Base-by-base conservation (phyloP, 2,113 vertebrate genomes). In the Oncorhynchus gorbuscha region DNA sequence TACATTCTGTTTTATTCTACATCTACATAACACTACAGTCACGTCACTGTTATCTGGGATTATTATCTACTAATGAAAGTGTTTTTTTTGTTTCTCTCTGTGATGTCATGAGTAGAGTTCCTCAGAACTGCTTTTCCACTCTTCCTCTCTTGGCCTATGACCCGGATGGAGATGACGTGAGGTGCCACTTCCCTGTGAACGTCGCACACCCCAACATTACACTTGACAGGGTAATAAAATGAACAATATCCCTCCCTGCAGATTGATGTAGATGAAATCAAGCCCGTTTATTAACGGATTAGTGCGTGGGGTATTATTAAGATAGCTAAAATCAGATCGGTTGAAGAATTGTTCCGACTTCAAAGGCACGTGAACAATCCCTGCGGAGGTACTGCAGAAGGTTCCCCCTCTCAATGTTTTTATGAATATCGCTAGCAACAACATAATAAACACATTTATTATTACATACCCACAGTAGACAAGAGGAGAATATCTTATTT, bases 81-180 rank as follows among this genome's bases (percentile, higher is more conserved):
- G 14, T 69, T 51, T 69, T 66, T 51, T 69, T 66, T 3, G 74
- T 49, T 30, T 64, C 39, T 28, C 8, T 68, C 22, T 69, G 16
- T 35, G 18, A 64, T 74, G 32, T 45, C 28, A 11, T 39, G 39
- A 16, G 55, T 75, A 94, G 93, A 69, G 74, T 91, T 14, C 89
- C 89, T 75, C 91, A 92, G 85, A 93, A 94, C 84, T 94, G 93
- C 72, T 89, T 89, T 9, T 71, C 81, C 0, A 66, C 1, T 32
- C 1, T 93, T 8, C 79, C 1, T 2, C 85, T 94, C 72, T 80
- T 94, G 55, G 85, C 90, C 3, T 71, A 93, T 49, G 93, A 94
- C 62, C 90, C 92, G 1, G 93, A 94, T 12, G 88, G 84, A 58
- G 93, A 94, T 65, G 0, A 55, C 0, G 93, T 94, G 62, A 81